Percentiles rank a stretch among this genome's conserved stretches.
These are phyloP conservation scores for Diplodus sargus DNA, from an alignment of 2,797 vertebrate species.

Conservation along the genomic window DNA sequence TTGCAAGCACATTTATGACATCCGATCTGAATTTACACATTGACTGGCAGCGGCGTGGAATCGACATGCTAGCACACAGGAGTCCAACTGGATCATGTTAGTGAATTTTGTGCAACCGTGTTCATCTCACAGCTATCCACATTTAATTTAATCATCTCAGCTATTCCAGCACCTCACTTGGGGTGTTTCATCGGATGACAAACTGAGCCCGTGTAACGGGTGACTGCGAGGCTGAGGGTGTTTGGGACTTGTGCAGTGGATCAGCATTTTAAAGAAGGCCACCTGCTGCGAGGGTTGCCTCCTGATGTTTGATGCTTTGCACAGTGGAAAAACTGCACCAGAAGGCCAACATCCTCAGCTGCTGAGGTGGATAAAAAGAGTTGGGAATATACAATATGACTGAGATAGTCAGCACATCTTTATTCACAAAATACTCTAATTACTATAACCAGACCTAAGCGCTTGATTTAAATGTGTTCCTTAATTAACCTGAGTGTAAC, in stretches of 20 bases:
- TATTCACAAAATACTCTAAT: not conserved
- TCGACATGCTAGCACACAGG: conserved; percentile 28
- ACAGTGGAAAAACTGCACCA: not conserved
- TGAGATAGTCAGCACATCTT: not conserved
- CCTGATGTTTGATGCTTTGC: conserved; percentile 24
- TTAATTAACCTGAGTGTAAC: not conserved
- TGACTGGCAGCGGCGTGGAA: conserved; percentile 43
- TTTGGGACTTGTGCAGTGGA: conserved; percentile 9
- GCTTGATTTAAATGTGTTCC: not conserved
- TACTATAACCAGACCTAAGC: conserved; percentile 5
- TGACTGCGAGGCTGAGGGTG: conserved; percentile 22
- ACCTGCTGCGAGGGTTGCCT: conserved; percentile 25
- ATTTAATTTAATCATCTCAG: conserved; percentile 39
- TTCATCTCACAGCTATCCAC: conserved; percentile 41
- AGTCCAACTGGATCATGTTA: conserved; percentile 55
- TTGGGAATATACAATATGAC: not conserved
- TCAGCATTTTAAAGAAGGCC: conserved; percentile 43
- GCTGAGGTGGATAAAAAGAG: not conserved
- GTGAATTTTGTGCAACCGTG: conserved; percentile 40
- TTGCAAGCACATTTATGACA: conserved; percentile 75
- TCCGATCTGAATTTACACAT: conserved; percentile 69
- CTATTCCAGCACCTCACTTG: conserved; percentile 27
- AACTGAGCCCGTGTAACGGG: conserved; percentile 5
- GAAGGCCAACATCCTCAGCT: not conserved
- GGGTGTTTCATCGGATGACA: conserved; percentile 39